Base-by-base conservation (phyloP, 2,888 invertebrate species). In the Eupithecia abbreviata region DNA sequence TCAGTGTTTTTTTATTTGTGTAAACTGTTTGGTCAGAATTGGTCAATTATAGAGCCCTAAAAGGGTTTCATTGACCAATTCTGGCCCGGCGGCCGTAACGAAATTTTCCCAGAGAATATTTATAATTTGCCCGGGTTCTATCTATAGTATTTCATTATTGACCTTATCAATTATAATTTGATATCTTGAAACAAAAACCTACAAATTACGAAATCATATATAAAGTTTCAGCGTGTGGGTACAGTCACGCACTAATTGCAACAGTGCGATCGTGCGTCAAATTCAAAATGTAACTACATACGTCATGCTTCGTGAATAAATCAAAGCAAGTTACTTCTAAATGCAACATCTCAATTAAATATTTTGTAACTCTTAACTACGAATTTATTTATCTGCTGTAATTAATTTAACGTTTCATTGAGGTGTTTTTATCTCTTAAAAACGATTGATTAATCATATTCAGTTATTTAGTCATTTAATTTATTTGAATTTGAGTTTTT, bases 221-320 rank as follows among this genome's bases (percentile, higher is more conserved):
- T 88, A 82, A 81, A 83, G 83, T 88, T 87, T 82, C 86, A 79
- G 82, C 81, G 41, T 68, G 43, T 66, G 83, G 72, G 80, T 83
- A 84, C 79, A 85, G 87, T 88, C 89, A 89, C 86, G 87, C 85
- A 85, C 87, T 90, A 88, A 88, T 88, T 86, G 83, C 76, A 75
- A 80, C 74, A 77, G 73, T 15, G 74, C 72, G 76, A 72, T 78
- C 78, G 78, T 78, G 78, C 78, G 67, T 71, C 71, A 55, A 71
- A 77, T 71, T 72, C n/a, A 62, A 78, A 76, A 76, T 55, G 71
- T 75, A 66, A 13, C 2, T 10, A 42, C 62, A 42, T 42, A 78
- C 58, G 72, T 66, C 77, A 81, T 75, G 79, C 76, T 82, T 58
- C 77, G 83, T 80, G 77, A 83, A 78, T 84, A 62, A 81, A 77